These are phyloP conservation scores for Pangasianodon gigas DNA, from an alignment of 2,113 vertebrate genomes.

Conservation along the genomic window DNA sequence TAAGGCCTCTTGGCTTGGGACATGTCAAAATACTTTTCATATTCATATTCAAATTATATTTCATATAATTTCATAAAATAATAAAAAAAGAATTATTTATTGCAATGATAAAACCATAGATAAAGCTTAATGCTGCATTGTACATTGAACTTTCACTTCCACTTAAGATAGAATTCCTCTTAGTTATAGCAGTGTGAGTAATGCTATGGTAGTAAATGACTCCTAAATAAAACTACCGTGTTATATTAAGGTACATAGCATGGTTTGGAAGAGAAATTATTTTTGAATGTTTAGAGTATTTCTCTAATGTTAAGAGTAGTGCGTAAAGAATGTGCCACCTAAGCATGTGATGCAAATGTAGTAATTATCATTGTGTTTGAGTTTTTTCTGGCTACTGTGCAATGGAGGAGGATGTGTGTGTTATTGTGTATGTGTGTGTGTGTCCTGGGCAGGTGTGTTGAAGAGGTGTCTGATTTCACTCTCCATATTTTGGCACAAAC, in stretches of 20 bases:
- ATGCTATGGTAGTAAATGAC: not conserved
- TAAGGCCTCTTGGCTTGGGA: not conserved
- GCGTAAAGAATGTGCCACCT: not conserved
- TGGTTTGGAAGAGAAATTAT: not conserved
- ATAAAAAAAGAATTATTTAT: not conserved
- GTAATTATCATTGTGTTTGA: slow-evolving; percentile 45
- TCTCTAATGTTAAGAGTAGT: not conserved
- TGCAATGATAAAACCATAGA: not conserved
- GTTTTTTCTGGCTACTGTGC: slow-evolving; percentile 33
- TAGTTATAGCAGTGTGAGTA: not conserved
- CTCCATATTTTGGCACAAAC: slow-evolving; percentile 63
- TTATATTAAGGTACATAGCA: not conserved
- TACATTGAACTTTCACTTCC: not conserved
- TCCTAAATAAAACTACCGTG: not conserved
- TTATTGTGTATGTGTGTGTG: slow-evolving; percentile 33
- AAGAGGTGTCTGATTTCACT: slow-evolving; percentile 62
- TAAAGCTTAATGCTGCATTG: not conserved
- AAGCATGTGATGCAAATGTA: slow-evolving; percentile 39
- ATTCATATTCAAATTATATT: too few species aligned
- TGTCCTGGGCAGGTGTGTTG: slow-evolving; percentile 55
- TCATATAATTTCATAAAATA: not conserved
- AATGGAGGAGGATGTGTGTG: slow-evolving; percentile 50
- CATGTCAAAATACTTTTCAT: not conserved
- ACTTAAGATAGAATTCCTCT: not conserved
- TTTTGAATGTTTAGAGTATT: not conserved